Conservation (phyloP, 2,888 invertebrate genomes). For the Cataglyphis rosenhaueri region DNA sequence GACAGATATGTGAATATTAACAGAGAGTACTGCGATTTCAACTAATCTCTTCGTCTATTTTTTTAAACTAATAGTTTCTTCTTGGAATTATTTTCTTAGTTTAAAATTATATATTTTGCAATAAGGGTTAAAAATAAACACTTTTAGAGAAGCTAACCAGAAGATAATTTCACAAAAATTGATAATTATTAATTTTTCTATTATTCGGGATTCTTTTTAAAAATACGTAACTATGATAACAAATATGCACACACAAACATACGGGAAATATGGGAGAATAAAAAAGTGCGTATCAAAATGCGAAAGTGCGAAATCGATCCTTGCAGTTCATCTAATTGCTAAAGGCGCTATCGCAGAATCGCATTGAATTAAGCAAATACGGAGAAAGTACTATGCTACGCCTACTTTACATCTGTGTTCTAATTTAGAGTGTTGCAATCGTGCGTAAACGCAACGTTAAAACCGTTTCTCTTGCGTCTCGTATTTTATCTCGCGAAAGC, state of each 20-base stretch:
- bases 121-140: neutral
- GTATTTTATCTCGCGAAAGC: conserved; percentile 56
- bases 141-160: neutral
- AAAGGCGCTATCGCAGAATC: conserved; percentile 37
- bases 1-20: neutral
- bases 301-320: conserved; percentile 20
- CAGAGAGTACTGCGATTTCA: neutral
- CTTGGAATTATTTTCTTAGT: neutral
- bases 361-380: conserved; percentile 44
- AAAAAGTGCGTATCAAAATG: neutral
- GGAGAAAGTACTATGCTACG: conserved; percentile 36
- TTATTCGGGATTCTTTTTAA: neutral
- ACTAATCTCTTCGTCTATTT: neutral
- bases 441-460: conserved; percentile 27
- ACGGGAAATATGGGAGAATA: neutral
- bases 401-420: conserved; percentile 47
- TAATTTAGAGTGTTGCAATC: conserved; percentile 27
- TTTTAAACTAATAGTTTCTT: neutral
- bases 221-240: neutral
- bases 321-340: neutral
- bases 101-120: neutral
- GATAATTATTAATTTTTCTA: neutral
- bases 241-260: neutral
- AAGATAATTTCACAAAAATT: neutral
- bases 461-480: conserved; percentile 52